These are phyloP conservation scores for Psilanteris sp. DNA, from an alignment of 1,140 invertebrate species.

Conservation along the genomic window DNA sequence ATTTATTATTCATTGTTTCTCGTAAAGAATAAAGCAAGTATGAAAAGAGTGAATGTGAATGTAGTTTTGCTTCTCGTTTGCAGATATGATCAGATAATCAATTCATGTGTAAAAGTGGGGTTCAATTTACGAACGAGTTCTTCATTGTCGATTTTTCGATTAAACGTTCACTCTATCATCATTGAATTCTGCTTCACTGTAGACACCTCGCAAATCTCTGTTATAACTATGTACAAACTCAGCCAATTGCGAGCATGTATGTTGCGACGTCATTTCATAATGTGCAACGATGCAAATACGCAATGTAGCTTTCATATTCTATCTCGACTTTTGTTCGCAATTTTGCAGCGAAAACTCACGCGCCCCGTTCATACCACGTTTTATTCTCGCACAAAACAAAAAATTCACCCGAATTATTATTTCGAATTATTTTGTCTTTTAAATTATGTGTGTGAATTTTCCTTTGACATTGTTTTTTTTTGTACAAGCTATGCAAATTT, in stretches of 20 bases:
- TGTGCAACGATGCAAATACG: slow-evolving; percentile 54
- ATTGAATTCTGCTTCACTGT: slow-evolving; percentile 26
- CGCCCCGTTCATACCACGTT: slow-evolving; percentile 28
- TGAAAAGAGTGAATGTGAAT: slow-evolving; percentile 14
- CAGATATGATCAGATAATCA: slow-evolving; percentile 4
- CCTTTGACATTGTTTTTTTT: background rate
- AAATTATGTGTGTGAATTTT: slow-evolving; percentile 12
- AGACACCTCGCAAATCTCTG: slow-evolving; percentile 45
- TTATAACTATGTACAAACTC: slow-evolving; percentile 35
- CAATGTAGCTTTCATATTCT: slow-evolving; percentile 46
- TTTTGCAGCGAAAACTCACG: slow-evolving; percentile 42
- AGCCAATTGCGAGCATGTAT: slow-evolving; percentile 38
- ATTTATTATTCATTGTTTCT: background rate
- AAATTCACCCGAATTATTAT: slow-evolving; percentile 23
- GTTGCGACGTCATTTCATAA: slow-evolving; percentile 53
- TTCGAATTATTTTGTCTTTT: slow-evolving; percentile 13
- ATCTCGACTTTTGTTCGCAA: slow-evolving; percentile 45
- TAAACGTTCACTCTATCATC: slow-evolving; percentile 30
- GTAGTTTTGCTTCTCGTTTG: slow-evolving; percentile 12
- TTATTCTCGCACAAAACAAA: slow-evolving; percentile 19
- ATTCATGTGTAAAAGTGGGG: slow-evolving; percentile 32
- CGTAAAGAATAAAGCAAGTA: slow-evolving; percentile 6
- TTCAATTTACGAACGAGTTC: slow-evolving; percentile 29
- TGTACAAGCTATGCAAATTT: too few species aligned
- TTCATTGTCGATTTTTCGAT: slow-evolving; percentile 34